A percentile compares a stretch with the other conserved stretches of the same genome.
These are phyloP conservation scores for Parus major DNA, from an alignment of 2,113 vertebrate genomes.

Conservation along the genomic window DNA sequence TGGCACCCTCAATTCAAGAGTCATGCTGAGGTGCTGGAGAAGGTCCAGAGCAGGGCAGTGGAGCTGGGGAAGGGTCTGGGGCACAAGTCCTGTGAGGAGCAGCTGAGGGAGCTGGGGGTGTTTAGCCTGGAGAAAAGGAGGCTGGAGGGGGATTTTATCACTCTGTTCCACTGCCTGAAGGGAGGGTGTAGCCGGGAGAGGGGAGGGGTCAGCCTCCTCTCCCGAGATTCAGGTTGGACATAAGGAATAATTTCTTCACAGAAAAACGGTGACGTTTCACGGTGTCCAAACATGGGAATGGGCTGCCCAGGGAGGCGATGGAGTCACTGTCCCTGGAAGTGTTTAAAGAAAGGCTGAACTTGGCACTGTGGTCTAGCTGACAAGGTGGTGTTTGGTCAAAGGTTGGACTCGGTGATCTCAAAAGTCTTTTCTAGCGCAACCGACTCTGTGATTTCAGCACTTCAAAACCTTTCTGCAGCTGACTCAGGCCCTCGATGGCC, in stretches of 20 bases:
- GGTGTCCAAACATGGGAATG: too few relatives aligned
- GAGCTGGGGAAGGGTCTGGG: background rate
- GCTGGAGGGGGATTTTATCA: rapidly evolving
- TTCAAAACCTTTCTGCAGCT: background rate
- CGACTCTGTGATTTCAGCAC: background rate
- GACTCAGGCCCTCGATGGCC: background rate
- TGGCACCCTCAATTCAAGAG: background rate
- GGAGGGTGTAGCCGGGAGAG: background rate
- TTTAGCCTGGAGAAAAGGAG: background rate
- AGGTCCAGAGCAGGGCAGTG: rapidly evolving
- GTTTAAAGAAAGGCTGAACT: background rate
- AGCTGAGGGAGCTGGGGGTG: background rate
- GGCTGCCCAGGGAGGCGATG: background rate
- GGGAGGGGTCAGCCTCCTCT: background rate
- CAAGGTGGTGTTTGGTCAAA: background rate
- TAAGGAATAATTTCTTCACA: background rate
- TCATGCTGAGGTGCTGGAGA: background rate
- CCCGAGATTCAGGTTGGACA: background rate
- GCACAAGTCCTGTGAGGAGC: too few relatives aligned
- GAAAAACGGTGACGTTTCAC: background rate
- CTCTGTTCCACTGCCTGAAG: background rate
- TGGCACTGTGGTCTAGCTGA: background rate
- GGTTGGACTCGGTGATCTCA: background rate
- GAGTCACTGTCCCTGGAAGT: background rate
- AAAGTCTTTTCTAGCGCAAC: background rate